A percentile compares a stretch with the other conserved stretches of the same genome.
Evolutionary conservation across 1,140 invertebrate species (phyloP).

Genomic region (Drosophila suzukii): DNA sequence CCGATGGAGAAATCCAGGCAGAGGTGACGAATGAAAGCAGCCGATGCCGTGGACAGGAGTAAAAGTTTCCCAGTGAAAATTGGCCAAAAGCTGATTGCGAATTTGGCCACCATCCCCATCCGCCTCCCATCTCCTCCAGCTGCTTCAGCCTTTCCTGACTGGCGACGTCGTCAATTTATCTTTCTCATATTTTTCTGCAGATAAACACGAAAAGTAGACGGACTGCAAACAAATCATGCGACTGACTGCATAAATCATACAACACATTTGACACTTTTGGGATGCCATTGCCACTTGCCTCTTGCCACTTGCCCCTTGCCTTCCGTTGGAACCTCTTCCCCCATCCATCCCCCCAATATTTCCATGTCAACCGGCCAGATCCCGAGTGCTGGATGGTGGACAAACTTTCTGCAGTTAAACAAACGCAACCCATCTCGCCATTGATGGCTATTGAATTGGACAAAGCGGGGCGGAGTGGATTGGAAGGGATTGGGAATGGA

Average conservation of each 20-base stretch:
- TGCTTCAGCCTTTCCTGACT: constrained; percentile 23
- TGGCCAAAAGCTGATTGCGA: constrained; percentile 68
- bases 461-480: constrained; percentile 3
- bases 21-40: constrained; percentile 75
- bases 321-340: too few relatives aligned
- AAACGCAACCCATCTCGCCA: constrained; percentile 50
- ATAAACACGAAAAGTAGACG: constrained; percentile 81
- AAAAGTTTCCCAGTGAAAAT: constrained; percentile 76
- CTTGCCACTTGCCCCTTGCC: background rate
- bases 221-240: constrained; percentile 83
- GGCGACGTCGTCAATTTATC: constrained; percentile 69
- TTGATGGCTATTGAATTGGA: constrained; percentile 63
- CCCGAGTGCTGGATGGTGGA: constrained; percentile 16
- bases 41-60: constrained; percentile 59
- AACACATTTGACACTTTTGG: constrained; percentile 82
- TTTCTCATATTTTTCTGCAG: constrained; percentile 81
- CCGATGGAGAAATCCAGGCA: constrained; percentile 46
- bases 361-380: constrained; percentile 38
- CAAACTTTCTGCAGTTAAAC: constrained; percentile 58
- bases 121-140: constrained; percentile 1
- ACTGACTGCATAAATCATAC: constrained; percentile 83
- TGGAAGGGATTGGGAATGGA: background rate
- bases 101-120: constrained; percentile 28
- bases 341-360: constrained; percentile 29
- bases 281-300: constrained; percentile 59